These are phyloP conservation scores for Xerus rutilus DNA, from an alignment of 2,797 vertebrate genomes.

Conservation along the genomic window DNA sequence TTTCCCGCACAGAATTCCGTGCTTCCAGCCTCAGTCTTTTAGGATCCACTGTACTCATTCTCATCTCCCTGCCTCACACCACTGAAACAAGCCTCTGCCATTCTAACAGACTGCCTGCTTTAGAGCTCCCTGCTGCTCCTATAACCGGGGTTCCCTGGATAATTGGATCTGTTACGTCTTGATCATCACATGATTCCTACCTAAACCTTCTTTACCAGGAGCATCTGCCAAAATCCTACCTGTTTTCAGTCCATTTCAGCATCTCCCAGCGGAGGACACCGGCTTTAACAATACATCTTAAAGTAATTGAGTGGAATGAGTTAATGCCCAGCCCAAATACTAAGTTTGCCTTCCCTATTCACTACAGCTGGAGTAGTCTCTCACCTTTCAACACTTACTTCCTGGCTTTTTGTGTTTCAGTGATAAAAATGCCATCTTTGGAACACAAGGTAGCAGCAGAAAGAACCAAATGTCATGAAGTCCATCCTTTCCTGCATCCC, in stretches of 20 bases:
- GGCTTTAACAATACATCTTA: not conserved
- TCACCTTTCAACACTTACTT: not conserved
- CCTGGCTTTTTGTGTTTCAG: not conserved
- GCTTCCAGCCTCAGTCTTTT: not conserved
- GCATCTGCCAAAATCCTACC: conserved; percentile 37
- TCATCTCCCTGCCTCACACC: not conserved
- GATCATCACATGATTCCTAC: not conserved
- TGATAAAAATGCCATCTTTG: not conserved
- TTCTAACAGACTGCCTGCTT: not conserved
- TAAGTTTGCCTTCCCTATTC: not conserved
- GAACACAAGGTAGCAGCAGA: not conserved
- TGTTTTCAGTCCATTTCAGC: not conserved
- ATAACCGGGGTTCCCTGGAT: not conserved
- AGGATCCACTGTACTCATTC: not conserved
- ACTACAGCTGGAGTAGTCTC: not conserved
- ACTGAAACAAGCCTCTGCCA: not conserved
- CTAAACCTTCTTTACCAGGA: not conserved
- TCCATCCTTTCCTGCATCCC: not conserved
- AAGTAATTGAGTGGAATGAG: not conserved
- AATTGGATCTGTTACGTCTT: conserved; percentile 9
- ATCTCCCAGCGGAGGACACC: not conserved
- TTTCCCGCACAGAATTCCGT: not conserved
- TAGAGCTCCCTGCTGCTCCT: not conserved
- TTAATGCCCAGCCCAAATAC: not conserved
- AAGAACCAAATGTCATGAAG: not conserved